Evolutionary conservation across 2,888 invertebrate genomes (phyloP), one percentile per base, ranked within the genome.

Genomic region (Mimachlamys varia): DNA sequence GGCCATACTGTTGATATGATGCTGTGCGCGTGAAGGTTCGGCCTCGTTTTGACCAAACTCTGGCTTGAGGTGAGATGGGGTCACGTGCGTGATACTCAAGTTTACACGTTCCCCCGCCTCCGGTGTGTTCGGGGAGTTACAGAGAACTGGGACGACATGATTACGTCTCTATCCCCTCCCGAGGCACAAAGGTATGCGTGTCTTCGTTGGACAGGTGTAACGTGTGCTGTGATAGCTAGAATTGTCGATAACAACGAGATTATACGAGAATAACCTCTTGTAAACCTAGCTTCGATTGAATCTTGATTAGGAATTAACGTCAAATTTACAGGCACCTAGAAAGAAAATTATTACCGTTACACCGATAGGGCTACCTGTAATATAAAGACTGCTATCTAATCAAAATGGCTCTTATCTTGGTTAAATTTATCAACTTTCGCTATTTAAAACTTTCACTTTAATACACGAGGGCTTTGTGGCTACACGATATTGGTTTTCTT

Each of bases 311-410:
- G 76, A 76, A 76, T 76, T 76, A 76, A 76, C 33, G 1, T 76
- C 76, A 27, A 76, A 76, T 76, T 76, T 76, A 76, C 76, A 76
- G 76, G 10, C 33, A 76, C 76, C 76, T 76, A 10, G 33, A 76
- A 76, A 33, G 33, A 76, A 76, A 76, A 76, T 76, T 76, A 76
- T 76, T 76, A 76, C 76, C 33, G 27, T 7, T 15, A 76, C 27
- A 76, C 76, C 15, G 76, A 76, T 76, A 76, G 12, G 33, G 76
- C 7, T 33, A 33, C 33, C 76, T 76, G 27, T 76, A 17, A 27
- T 12, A 76, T 27, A 76, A 76, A 76, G 33, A 22, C 76, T 27
- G 7, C 7, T 76, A 76, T 76, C 76, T 76, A 5, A 76, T 76
- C 76, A 13, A 33, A 76, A 76, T 33, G 27, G 13, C 76, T 33